Base-by-base conservation (phyloP, 2,888 invertebrate species). In the Steinernema scapterisci region DNA sequence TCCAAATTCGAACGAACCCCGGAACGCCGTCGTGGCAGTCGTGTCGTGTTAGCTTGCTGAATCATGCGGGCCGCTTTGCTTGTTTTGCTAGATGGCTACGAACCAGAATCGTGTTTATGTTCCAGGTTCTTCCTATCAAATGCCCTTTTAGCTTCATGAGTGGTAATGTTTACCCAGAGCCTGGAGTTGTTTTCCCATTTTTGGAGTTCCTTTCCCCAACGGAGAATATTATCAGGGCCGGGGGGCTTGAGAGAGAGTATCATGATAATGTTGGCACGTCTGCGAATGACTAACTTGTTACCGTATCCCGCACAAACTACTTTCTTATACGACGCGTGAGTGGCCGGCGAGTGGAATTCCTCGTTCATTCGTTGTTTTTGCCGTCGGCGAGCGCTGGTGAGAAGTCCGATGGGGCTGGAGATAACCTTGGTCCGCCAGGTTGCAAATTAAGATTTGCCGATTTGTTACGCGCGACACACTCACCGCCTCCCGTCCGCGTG, bases 101-200 rank as follows among this genome's bases (percentile, higher is more conserved):
- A 19, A 23, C 63, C 63, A 63, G 63, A 63, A 16, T 31, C 63
- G 16, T 63, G 31, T 63, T 63, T 25, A 63, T 31, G 63, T 63
- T 31, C 52, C 63, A 63, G 63, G 63, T 25, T 63, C 38, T 38
- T 38, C 63, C 63, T 63, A 63, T 63, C 63, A 63, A 31, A 25
- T 63, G 63, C 19, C 63, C 63, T 63, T 63, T 63, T 63, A 25
- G 63, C 63, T 63, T 63, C 25, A 63, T 25, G 63, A 31, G 27
- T 63, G 63, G 63, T 31, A 54, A 63, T 63, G 63, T 63, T 63
- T 63, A 63, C 63, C 63, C 63, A 63, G 1, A 13, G 63, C 63
- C 31, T 31, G 63, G 63, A 63, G 63, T 63, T 63, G 63, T 63
- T 63, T 63, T 63, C 31, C 27, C 25, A 27, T 63, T 63, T 63